Base-by-base conservation (phyloP, 2,113 vertebrate genomes). In the Microtus oregoni region DNA sequence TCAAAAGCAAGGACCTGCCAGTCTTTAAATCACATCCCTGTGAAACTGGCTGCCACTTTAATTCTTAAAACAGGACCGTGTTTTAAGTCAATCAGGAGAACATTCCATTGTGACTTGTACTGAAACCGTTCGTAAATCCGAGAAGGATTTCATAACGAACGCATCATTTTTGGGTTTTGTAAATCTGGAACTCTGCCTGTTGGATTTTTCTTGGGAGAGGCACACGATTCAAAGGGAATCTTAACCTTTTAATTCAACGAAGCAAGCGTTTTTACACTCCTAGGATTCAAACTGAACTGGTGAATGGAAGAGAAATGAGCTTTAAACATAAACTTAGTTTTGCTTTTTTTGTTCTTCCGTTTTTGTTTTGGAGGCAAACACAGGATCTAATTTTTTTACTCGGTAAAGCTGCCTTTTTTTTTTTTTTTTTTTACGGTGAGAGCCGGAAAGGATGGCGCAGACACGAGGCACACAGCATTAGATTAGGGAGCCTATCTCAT, bases 181-280 rank as follows among this genome's bases (percentile, higher is more conserved):
- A 61, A 38, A 38, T 68, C 47, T 92, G 72, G 82, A 93, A 65
- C 65, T 89, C 79, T 61, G 41, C 76, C 52, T 58, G 19, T 68
- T 77, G 63, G 41, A 41, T 93, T 92, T 91, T 83, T 97, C 76
- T 89, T 73, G 75, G 7, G 35, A 47, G 47, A 1, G 38, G 5
- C 47, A 19, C 41, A 8, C 11, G 47, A 91, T 89, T 92, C 65
- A 86, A 94, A 63, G 92, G 90, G 67, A 90, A 81, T 44, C 55
- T 77, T 81, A 86, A 86, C 81, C 88, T 89, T 96, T 95, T 78
- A 61, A 88, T 95, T 89, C 70, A 89, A 92, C 47, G 30, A 78
- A 94, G 38, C 35, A 35, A 68, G 41, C 20, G n/a, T 68, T 67
- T 85, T 67, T 47, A 92, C 76, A 87, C 5, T 72, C 79, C 67